Base-by-base conservation (phyloP, 2,797 vertebrate species). In the Percopsis omiscomaycus region DNA sequence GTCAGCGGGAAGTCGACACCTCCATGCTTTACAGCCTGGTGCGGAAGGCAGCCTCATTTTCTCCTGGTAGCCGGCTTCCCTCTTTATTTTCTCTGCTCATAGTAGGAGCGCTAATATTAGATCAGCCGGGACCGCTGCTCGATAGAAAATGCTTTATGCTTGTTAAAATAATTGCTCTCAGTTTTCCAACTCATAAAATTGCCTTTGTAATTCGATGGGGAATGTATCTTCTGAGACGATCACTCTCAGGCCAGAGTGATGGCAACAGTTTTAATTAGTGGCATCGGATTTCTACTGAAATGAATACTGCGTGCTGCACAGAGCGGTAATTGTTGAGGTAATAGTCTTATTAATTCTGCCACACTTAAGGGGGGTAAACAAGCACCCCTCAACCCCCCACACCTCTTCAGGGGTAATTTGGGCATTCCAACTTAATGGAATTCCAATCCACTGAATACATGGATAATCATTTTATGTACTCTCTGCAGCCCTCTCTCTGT, bases 301-400 rank as follows among this genome's bases (percentile, higher is more conserved):
- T 89, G 78, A 85, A 90, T 91, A 80, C 73, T 75, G 75, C 77
- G 73, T 84, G 93, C 79, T 93, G 93, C 85, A 87, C 88, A 89
- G 92, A 92, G 91, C 84, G 82, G 89, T 96, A 96, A 96, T 95
- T 93, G 94, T 89, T 95, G 93, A 79, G 92, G 93, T 96, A 96
- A 96, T 95, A 92, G 95, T 94, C 92, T 93, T 94, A 95, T 95
- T 96, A 95, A 95, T 95, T 96, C 91, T 93, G 92, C 92, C 91
- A 85, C 91, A 93, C 92, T 94, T 93, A 94, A 75, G 61, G 92
- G 89, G 74, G 93, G 92, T 91, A 91, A 93, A 94, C 92, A 93
- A 92, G 92, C 93, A 91, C 90, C 91, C 89, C 87, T 75, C 77
- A 90, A 61, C 88, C 59, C 37, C 47, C 65, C 71, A 68, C 64